Percentiles rank a stretch among this genome's conserved stretches.
phyloP scores from a whole-genome alignment of 2,113 vertebrate genomes.

The Capreolus pygargus region DNA sequence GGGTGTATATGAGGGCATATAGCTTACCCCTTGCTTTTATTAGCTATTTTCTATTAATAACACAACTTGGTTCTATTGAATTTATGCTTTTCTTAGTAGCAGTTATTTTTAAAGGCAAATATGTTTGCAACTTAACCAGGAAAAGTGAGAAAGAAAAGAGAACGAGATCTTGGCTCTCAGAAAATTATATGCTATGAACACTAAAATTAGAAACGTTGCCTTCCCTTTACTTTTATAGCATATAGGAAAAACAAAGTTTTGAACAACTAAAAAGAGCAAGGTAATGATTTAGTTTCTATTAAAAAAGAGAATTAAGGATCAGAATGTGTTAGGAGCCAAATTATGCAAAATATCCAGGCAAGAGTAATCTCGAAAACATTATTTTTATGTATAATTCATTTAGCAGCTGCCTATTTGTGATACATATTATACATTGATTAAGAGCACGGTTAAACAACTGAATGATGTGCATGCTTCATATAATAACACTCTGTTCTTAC shows the following conservation, averaged over 20 bases:
- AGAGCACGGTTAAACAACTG: slow-evolving; percentile 49
- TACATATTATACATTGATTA: slow-evolving; percentile 55
- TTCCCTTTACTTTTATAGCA: slow-evolving; percentile 38
- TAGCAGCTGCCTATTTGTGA: slow-evolving; percentile 57
- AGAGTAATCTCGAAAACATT: slow-evolving; percentile 53
- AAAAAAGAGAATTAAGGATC: slow-evolving; percentile 2
- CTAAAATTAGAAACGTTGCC: background rate
- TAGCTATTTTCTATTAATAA: background rate
- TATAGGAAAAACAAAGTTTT: slow-evolving; percentile 24
- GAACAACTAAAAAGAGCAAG: slow-evolving; percentile 21
- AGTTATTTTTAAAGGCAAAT: slow-evolving; percentile 38
- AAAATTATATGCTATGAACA: slow-evolving; percentile 20
- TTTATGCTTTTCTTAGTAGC: background rate
- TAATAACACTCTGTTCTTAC: background rate
- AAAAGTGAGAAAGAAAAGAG: background rate
- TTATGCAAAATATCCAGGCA: slow-evolving; percentile 56
- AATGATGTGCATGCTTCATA: slow-evolving; percentile 12
- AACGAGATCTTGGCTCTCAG: background rate
- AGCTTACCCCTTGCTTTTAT: background rate
- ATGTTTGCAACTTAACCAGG: slow-evolving; percentile 8
- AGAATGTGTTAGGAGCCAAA: slow-evolving; percentile 47
- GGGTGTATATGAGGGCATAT: background rate
- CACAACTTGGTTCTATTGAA: background rate
- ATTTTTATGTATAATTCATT: slow-evolving; percentile 57
- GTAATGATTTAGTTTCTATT: slow-evolving; percentile 45